Base-by-base conservation (phyloP, 2,113 vertebrate species). In the Platysteira castanea region DNA sequence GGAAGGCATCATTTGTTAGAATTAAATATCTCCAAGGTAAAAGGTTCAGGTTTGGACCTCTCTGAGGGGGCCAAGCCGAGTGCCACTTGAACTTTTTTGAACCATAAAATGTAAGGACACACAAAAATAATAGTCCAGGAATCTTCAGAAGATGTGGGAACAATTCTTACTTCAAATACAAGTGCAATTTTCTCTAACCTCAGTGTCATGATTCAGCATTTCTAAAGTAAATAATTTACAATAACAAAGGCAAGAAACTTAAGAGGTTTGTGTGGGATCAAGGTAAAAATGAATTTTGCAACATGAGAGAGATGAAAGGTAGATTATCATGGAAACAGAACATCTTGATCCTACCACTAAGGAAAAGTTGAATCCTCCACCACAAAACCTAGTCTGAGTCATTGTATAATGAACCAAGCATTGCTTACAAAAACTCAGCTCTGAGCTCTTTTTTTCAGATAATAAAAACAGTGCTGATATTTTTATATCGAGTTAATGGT, bases 401-500 rank as follows among this genome's bases (percentile, higher is more conserved):
- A 97, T 60, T 96, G 94, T 95, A 96, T 97, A 97, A 96, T 95
- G 94, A 96, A 97, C 82, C 53, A 30, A 96, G 79, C 76, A 47
- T 75, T 95, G 91, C 89, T 96, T 42, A 4, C 92, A 95, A 91
- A 96, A 91, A 61, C 91, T 92, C 89, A 89, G 60, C 90, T 89
- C 76, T 24, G 65, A 84, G 76, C 49, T 75, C 53, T 75, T 92
- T 96, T 94, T 92, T 92, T 89, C 64, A 95, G 91, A 96, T 95
- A 96, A 95, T 96, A 80, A 97, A 97, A 97, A 96, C 94, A 97
- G 87, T 95, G 94, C 77, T 95, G 93, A 95, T 97, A 95, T 95
- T 93, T 97, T 97, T 97, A 97, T 93, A 95, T 89, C 70, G 90
- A 95, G 87, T 96, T 94, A 96, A 96, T 92, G 84, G 89, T 91